Percentiles rank a stretch among this genome's conserved stretches.
These are phyloP conservation scores for Zaprionus taronus DNA, from an alignment of 1,140 invertebrate genomes.

Conservation along the genomic window DNA sequence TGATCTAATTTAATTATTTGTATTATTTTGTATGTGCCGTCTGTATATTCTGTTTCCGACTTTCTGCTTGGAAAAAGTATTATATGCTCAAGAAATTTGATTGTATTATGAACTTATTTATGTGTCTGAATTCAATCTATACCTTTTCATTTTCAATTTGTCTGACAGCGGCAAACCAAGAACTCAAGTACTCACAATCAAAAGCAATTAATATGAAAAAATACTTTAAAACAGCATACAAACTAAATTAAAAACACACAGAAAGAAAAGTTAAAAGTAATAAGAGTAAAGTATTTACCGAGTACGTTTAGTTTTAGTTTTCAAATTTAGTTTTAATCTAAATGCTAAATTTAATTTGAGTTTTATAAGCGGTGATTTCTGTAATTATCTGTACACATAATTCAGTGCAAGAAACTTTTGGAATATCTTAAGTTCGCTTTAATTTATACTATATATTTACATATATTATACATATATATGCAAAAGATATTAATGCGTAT, in stretches of 20 bases:
- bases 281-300: conserved; percentile 50
- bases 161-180: conserved; percentile 43
- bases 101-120: conserved; percentile 57
- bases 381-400: conserved; percentile 37
- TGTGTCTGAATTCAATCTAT: conserved; percentile 16
- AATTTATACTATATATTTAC: conserved; percentile 46
- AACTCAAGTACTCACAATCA: conserved; percentile 70
- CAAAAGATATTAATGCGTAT: conserved; percentile 33
- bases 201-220: conserved; percentile 71
- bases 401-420: conserved; percentile 46
- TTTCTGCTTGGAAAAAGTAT: conserved; percentile 60
- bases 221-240: conserved; percentile 32
- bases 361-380: conserved; percentile 49
- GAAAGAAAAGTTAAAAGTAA: conserved; percentile 36
- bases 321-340: conserved; percentile 51
- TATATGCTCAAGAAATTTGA: conserved; percentile 72
- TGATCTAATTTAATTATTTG: conserved; percentile 16
- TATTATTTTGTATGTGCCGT: conserved; percentile 38
- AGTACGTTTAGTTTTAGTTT: conserved; percentile 61
- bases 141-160: conserved; percentile 26
- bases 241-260: conserved; percentile 28
- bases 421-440: conserved; percentile 50
- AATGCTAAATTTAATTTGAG: conserved; percentile 46
- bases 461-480: conserved; percentile 38
- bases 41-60: conserved; percentile 18